phyloP scores from a whole-genome alignment of 2,797 vertebrate genomes.

The Myotis findleyi region DNA sequence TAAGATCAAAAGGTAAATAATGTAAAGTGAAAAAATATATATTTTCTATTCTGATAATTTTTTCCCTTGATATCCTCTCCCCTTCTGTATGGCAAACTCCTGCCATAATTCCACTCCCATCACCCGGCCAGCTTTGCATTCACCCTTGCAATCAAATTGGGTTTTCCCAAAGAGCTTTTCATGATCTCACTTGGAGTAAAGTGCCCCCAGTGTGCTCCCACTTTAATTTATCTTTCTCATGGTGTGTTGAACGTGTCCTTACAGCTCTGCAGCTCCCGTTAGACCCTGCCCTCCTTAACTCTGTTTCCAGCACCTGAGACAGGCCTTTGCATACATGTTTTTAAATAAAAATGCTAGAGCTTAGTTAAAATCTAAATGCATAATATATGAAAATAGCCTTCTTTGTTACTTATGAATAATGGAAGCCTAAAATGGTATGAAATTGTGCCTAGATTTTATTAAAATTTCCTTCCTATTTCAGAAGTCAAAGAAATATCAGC shows the following conservation, averaged over 20 bases:
- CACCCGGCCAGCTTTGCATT: not conserved
- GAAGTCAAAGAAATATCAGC: not conserved
- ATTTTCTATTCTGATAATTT: not conserved
- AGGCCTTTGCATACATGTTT: not conserved
- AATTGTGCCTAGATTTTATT: not conserved
- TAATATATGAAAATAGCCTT: not conserved
- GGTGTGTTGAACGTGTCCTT: not conserved
- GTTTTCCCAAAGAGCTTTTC: not conserved
- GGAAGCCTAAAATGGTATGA: not conserved
- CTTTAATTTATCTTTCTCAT: not conserved
- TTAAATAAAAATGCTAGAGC: not conserved
- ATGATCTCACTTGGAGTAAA: not conserved
- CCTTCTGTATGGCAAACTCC: not conserved
- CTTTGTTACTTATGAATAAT: slow-evolving; percentile 14
- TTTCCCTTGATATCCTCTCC: not conserved
- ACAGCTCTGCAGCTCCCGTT: not conserved
- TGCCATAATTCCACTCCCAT: not conserved
- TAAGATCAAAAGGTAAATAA: not conserved
- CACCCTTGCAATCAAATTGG: not conserved
- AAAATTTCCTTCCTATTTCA: not conserved
- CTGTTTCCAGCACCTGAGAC: not conserved
- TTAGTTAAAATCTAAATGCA: not conserved
- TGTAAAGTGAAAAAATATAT: not conserved
- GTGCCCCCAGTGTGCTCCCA: not conserved
- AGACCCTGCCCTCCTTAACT: not conserved